Evolutionary conservation across 2,888 invertebrate genomes (phyloP), one percentile per base, ranked within the genome.

Genomic region (Megamerina dolium): DNA sequence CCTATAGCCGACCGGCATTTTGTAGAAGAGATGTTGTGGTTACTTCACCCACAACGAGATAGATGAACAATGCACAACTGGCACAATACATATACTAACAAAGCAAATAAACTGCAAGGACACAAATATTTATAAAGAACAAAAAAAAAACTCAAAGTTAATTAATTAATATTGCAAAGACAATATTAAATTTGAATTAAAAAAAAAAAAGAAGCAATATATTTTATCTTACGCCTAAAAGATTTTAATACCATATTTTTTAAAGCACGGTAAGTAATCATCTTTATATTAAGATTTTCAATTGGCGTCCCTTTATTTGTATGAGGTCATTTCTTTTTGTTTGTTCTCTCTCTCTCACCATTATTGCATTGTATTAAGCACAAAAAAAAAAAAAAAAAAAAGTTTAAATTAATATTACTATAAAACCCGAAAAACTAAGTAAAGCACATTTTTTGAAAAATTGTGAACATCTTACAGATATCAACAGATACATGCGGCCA

Each of bases 11-110:
- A 52, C 71, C 71, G 61, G 68, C 66, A 57, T 71, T 71, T 66
- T 71, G 70, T 67, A 70, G 70, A 64, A 66, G 71, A 58, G 71
- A 71, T 60, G 69, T 69, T 58, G 66, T 66, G 58, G 68, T 70
- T 55, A 59, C 69, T 45, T 61, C 70, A 53, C 70, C 71, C 57
- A 59, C 67, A 20, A 27, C 40, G 58, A 65, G 68, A 64, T 70
- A 70, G 63, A 64, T 64, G 60, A 52, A 59, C n/a, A n/a, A n/a
- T n/a, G n/a, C n/a, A n/a, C n/a, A n/a, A n/a, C n/a, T n/a, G n/a
- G n/a, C n/a, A n/a, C n/a, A n/a, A n/a, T n/a, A n/a, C n/a, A n/a
- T n/a, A 49, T 44, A 46, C 43, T 47, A 52, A 43, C 48, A 27
- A 40, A 34, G 37, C 20, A 30, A 23, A 36, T 38, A 41, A 21